Conservation (phyloP, 2,888 invertebrate species). For the Microdon myrmicae region DNA sequence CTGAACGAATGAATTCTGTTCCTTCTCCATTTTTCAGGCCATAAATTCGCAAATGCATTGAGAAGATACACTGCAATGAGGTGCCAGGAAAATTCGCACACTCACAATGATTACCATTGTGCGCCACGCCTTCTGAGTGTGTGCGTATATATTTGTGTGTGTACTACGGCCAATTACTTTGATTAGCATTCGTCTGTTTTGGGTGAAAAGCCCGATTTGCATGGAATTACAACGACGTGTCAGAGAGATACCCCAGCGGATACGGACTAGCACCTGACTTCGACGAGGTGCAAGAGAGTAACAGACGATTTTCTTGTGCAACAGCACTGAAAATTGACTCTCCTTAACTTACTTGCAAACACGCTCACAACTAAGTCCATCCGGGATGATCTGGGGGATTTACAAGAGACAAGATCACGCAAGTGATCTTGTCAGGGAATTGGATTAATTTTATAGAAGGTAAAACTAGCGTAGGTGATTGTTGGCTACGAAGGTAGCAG, state of each 20-base stretch:
- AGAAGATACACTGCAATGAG: constrained; percentile 1
- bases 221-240: constrained; percentile 28
- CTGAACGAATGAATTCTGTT: constrained; percentile 34
- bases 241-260: constrained; percentile 7
- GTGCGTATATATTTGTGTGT: constrained; percentile 9
- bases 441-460: too few relatives aligned
- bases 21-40: constrained; percentile 39
- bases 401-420: constrained; percentile 42
- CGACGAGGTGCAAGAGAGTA: neutral
- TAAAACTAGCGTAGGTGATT: too few relatives aligned
- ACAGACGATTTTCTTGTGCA: constrained; percentile 20
- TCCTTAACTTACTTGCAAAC: constrained; percentile 12
- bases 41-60: constrained; percentile 40
- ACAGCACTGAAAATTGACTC: constrained; percentile 24
- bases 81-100: constrained; percentile 32
- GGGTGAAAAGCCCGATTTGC: constrained; percentile 44
- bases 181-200: constrained; percentile 52
- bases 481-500: too few relatives aligned
- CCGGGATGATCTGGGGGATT: constrained; percentile 31
- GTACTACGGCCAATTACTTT: constrained; percentile 41
- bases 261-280: constrained; percentile 1
- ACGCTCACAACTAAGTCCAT: neutral
- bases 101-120: constrained; percentile 40
- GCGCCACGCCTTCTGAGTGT: constrained; percentile 39
- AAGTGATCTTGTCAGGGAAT: constrained; percentile 16